Base-by-base conservation (phyloP, 2,888 invertebrate genomes). In the Empis stercorea region DNA sequence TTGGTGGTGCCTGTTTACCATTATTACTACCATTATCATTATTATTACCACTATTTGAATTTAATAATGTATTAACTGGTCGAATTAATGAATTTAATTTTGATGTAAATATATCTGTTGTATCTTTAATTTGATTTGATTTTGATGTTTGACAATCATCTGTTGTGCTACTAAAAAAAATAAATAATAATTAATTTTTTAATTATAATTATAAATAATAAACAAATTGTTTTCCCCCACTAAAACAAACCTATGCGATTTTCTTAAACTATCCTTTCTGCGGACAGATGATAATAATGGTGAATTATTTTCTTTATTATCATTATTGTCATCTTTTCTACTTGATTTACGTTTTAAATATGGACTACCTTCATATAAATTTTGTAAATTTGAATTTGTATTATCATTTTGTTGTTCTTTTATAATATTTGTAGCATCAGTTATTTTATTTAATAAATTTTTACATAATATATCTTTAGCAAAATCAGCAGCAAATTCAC, bases 401-500 rank as follows among this genome's bases (percentile, higher is more conserved):
- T 38, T 38, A 17, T 17, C 16, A n/a, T n/a, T n/a, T 27, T 64
- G 61, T 55, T 53, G 76, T 1, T 81, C 81, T 51, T 76, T 73
- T 55, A 81, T 75, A 52, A 81, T 71, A 58, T 81, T 78, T 66
- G 81, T 81, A 46, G 86, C 71, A 62, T 84, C 83, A 27, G 81
- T 73, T 41, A 88, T 79, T 71, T 84, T 86, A 60, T 81, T 80
- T 57, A 78, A 80, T 44, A 91, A 73, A 62, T 81, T 87, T 63
- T 84, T 82, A 53, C 92, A 81, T 15, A 94, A 74, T 57, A 88
- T 85, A 57, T 92, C 89, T 64, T 86, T 84, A 45, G 89, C 89
- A 71, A 87, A 94, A 63, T 93, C 87, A 16, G 93, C 92, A 45
- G 93, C 93, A 73, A 88, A 88, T 72, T 93, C 91, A 37, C 94